These are phyloP conservation scores for Ceratosolen fusciceps DNA, from an alignment of 1,140 invertebrate genomes.

Conservation along the genomic window DNA sequence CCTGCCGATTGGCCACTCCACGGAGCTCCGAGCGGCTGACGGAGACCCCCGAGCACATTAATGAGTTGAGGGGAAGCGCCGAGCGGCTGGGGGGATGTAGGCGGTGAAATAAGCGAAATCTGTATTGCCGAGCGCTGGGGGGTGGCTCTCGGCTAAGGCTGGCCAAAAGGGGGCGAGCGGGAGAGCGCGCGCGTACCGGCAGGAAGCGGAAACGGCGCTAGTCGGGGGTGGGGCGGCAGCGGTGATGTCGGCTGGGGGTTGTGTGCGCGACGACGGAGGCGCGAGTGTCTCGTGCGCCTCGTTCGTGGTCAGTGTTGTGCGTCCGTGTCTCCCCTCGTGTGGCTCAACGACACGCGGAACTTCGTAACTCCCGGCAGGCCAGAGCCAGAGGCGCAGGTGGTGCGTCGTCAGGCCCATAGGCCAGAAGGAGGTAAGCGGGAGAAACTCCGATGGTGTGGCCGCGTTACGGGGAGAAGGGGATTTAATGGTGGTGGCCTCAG, in stretches of 20 bases:
- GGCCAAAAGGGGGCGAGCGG: background rate
- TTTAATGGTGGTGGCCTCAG: too few species aligned
- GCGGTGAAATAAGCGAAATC: slow-evolving; percentile 24
- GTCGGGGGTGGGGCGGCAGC: background rate
- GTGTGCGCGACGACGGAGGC: background rate
- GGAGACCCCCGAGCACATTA: too few species aligned
- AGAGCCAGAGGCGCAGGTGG: background rate
- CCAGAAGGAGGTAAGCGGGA: background rate
- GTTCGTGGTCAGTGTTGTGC: slow-evolving; percentile 23
- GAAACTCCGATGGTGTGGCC: background rate
- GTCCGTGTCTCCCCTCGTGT: background rate
- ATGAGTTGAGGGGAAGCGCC: background rate
- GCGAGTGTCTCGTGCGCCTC: slow-evolving; percentile 39
- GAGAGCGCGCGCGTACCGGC: background rate
- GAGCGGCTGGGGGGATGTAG: background rate
- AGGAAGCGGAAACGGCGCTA: slow-evolving; percentile 25
- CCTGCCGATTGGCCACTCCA: background rate
- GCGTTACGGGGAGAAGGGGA: background rate
- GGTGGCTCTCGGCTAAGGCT: background rate
- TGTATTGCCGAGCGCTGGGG: slow-evolving; percentile 15
- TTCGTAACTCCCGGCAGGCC: background rate
- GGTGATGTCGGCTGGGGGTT: background rate
- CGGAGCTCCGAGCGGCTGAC: background rate
- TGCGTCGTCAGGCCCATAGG: background rate
- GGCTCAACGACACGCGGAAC: background rate